Evolutionary conservation across 2,797 vertebrate genomes (phyloP), one percentile per base, ranked within the genome.

Genomic region (Hapalemur alaotrensis): DNA sequence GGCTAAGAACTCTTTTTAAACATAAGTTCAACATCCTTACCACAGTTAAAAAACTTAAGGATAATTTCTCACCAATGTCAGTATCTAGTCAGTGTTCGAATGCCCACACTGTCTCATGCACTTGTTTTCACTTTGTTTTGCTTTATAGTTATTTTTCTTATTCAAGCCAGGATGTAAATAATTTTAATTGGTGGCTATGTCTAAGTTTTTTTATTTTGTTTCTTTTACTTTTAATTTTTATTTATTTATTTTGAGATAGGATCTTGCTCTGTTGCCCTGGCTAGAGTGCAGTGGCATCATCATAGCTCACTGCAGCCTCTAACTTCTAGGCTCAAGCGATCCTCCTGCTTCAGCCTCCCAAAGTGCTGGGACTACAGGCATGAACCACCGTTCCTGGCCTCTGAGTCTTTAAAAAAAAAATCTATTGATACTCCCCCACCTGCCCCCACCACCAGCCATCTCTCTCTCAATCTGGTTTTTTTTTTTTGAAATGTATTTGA

Each of bases 51-150:
- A 38, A 95, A 85, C 23, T 25, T 10, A 69, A 12, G 4, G 12
- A 6, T 41, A 41, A 72, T 80, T 46, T 91, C 69, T 93, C 46
- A 18, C 10, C 4, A n/a, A 18, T 7, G 8, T 69, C 59, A 48
- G 35, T 48, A 63, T 32, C 20, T 25, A 12, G 30, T 50, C 35
- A 32, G 59, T 20, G 2, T 86, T 70, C 17, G 22, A 10, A 35
- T 52, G 63, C 25, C 30, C 41, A 28, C 28, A 46, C 17, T 8
- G 7, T 78, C 54, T 96, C 63, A 4, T 50, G 43, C 78, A 20
- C 30, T 91, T 25, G 54, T 69, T 89, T 93, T 80, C 48, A 14
- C 88, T 91, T 95, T 83, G 15, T 61, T 83, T 91, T 80, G 43
- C 38, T 75, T 61, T 80, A n/a, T 0, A 46, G 23, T 78, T 72